Conservation (phyloP, 2,888 invertebrate genomes). For the Ophioninae sp. region DNA sequence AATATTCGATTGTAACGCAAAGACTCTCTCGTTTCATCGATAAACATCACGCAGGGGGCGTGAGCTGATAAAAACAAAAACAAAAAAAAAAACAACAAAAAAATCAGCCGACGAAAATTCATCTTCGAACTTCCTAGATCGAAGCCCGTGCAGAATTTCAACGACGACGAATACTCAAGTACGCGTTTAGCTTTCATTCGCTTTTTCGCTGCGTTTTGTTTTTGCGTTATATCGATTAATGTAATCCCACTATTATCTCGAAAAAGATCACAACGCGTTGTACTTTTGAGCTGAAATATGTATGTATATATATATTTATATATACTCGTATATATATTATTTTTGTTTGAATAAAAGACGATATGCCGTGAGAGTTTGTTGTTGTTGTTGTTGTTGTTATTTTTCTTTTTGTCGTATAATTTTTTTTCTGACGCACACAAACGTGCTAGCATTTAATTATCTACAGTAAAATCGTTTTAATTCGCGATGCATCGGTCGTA, state of each 20-base stretch:
- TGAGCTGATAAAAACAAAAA: slow-evolving; percentile 39
- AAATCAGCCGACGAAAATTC: slow-evolving; percentile 59
- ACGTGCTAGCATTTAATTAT: slow-evolving; percentile 24
- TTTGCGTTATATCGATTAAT: slow-evolving; percentile 20
- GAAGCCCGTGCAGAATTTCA: slow-evolving; percentile 51
- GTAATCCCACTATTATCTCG: slow-evolving; percentile 47
- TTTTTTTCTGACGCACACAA: background rate
- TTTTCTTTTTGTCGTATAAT: background rate
- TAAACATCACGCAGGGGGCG: slow-evolving; percentile 59
- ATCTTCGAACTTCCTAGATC: slow-evolving; percentile 14
- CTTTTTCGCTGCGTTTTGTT: slow-evolving; percentile 9
- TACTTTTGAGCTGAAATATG: slow-evolving; percentile 62
- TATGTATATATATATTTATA: slow-evolving; percentile 1
- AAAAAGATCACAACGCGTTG: slow-evolving; percentile 63
- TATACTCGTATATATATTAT: no score
- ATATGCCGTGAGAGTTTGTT: slow-evolving; percentile 57
- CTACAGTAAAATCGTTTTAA: slow-evolving; percentile 42
- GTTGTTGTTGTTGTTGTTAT: slow-evolving; percentile 22
- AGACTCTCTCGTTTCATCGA: slow-evolving; percentile 26
- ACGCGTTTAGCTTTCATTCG: slow-evolving; percentile 16
- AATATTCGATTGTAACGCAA: slow-evolving; percentile 50
- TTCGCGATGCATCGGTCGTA: slow-evolving; percentile 31
- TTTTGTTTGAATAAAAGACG: slow-evolving; percentile 52
- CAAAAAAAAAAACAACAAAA: no score
- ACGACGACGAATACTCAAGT: slow-evolving; percentile 32